Evolutionary conservation across 2,888 invertebrate genomes (phyloP).

Genomic region (Dryobota labecula): DNA sequence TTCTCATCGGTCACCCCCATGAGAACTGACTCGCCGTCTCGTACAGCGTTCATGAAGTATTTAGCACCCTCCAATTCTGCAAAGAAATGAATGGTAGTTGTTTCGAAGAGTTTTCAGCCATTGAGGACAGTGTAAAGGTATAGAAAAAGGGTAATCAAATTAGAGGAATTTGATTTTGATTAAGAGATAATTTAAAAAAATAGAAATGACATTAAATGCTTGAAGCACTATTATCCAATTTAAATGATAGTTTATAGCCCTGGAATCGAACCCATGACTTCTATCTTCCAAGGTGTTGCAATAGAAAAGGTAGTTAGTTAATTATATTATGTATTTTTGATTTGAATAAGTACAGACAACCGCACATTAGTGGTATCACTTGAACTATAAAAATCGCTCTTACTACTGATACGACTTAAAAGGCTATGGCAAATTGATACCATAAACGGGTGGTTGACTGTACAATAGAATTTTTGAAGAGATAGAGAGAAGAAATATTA

Average conservation of each 20-base stretch:
- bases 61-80: slow-evolving; percentile 97
- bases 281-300: not conserved
- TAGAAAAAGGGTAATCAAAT: no score
- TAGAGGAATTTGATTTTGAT: not conserved
- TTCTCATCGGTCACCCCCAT: slow-evolving; percentile 99
- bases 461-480: not conserved
- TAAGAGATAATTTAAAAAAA: not conserved
- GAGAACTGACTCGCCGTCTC: slow-evolving; percentile 99
- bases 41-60: slow-evolving; percentile 99
- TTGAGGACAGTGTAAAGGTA: not conserved
- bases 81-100: slow-evolving; percentile 51
- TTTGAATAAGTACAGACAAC: slow-evolving; percentile 9
- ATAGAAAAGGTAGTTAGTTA: not conserved
- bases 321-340: not conserved
- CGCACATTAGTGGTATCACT: not conserved
- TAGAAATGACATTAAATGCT: not conserved
- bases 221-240: not conserved
- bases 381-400: not conserved
- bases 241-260: not conserved
- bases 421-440: not conserved
- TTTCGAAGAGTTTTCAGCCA: slow-evolving; percentile 35
- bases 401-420: not conserved
- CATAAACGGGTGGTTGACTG: not conserved
- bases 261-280: slow-evolving; percentile 16
- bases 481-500: slow-evolving; percentile 28